Evolutionary conservation across 1,140 invertebrate species (phyloP), one percentile per base, ranked within the genome.

Genomic region (Lepidurus couesii): DNA sequence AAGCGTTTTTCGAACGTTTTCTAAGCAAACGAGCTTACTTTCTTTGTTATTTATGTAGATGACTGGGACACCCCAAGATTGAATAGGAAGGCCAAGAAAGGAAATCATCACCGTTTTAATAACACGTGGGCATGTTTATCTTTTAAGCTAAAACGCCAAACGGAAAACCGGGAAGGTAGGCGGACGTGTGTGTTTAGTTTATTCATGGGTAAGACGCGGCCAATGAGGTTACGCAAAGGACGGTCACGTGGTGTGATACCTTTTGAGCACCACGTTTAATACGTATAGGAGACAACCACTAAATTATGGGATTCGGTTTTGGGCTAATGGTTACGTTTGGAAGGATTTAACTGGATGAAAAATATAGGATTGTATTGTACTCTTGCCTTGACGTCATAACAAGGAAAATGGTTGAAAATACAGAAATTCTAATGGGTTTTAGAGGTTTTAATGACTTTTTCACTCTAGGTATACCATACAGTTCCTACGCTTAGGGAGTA

Each of bases 111-210:
- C 53, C 53, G 53, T 65, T 65, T 65, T 16, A 65, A 65, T 65
- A 16, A 65, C 53, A 65, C 53, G 53, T 65, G 53, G 53, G 53
- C 53, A 65, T 65, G 53, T 65, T 65, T 65, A 65, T 65, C 53
- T 65, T 65, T 13, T n/a, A 65, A n/a, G 16, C n/a, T 1, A 65
- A 21, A 47, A 34, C 34, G 34, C 34, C 34, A 34, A 16, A 65
- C 16, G 53, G 53, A 65, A 65, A 65, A 34, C 1, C 21, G 7
- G 13, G 21, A n/a, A 65, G 47, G 47, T 65, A 65, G 53, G 53
- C 53, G 53, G 53, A 65, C 53, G 53, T 65, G 53, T 34, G 34
- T 34, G 53, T 65, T 65, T 13, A 11, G 53, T 65, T 65, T 1
- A 21, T 21, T 65, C 53, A 7, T 65, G 7, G 53, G n/a, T 65